Conservation (phyloP, 2,797 vertebrate genomes). For the Microctenopoma steveboyesi region DNA sequence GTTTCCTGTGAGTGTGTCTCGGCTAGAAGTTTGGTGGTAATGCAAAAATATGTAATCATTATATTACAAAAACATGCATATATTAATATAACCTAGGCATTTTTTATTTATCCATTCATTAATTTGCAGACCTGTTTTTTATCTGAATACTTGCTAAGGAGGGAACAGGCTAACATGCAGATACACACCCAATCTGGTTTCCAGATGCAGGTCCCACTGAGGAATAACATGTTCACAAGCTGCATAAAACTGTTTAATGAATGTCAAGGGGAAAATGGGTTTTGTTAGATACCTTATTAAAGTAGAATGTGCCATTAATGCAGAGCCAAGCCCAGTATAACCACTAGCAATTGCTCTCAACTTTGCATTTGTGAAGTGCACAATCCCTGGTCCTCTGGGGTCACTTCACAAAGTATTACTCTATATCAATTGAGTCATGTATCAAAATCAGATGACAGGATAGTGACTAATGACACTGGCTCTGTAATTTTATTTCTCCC, state of each 20-base stretch:
- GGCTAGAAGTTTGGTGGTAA: too few relatives aligned
- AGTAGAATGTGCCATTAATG: slow-evolving; percentile 57
- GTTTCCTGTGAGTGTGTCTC: too few relatives aligned
- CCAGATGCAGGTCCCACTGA: too few relatives aligned
- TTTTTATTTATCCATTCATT: too few relatives aligned
- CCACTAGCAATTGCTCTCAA: slow-evolving; percentile 48
- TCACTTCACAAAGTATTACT: slow-evolving; percentile 15
- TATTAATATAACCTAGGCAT: too few relatives aligned
- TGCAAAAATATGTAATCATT: too few relatives aligned
- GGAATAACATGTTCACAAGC: slow-evolving; percentile 1
- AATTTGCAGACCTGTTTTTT: too few relatives aligned
- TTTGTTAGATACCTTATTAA: slow-evolving; percentile 59
- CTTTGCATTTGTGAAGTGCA: slow-evolving; percentile 41
- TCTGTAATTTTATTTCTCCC: background rate
- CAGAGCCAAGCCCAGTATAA: slow-evolving; percentile 45
- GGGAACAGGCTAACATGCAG: slow-evolving; percentile 22
- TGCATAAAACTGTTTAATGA: slow-evolving; percentile 55
- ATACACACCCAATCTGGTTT: background rate
- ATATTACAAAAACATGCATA: too few relatives aligned
- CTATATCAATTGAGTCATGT: slow-evolving; percentile 25
- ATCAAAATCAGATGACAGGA: slow-evolving; percentile 24
- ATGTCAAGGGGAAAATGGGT: slow-evolving; percentile 57
- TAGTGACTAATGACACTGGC: background rate
- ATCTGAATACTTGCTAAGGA: background rate
- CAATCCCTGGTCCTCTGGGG: slow-evolving; percentile 23